These are phyloP conservation scores for Neuroscelio doddi DNA, from an alignment of 2,888 invertebrate species.

Conservation along the genomic window DNA sequence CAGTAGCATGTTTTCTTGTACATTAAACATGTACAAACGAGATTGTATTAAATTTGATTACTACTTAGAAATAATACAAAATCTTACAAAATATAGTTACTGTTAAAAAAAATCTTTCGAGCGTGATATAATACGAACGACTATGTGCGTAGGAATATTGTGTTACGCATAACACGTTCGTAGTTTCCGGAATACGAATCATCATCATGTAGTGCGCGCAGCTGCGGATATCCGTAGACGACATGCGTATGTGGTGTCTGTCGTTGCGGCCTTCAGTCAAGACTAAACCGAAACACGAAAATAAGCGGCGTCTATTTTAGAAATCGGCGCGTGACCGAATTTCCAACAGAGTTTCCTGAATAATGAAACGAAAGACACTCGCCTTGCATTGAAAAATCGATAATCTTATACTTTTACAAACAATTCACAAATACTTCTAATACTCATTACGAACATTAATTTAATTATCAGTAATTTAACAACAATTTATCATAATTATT, in stretches of 20 bases:
- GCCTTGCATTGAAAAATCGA: neutral
- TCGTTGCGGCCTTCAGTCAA: neutral
- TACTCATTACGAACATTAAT: no score
- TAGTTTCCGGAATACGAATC: conserved; percentile 42
- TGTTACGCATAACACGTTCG: conserved; percentile 40
- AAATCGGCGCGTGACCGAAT: neutral
- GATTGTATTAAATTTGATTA: no score
- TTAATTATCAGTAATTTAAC: no score
- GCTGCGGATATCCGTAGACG: conserved; percentile 41
- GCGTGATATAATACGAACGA: conserved; percentile 5
- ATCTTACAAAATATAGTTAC: no score
- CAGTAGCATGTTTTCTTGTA: no score
- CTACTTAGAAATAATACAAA: no score
- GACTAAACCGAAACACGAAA: conserved; percentile 17
- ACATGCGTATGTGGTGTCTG: neutral
- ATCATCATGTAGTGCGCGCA: conserved; percentile 24
- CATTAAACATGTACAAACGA: no score
- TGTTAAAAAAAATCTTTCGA: no score
- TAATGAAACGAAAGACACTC: neutral
- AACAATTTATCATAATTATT: no score
- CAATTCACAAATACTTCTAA: no score
- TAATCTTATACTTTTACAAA: neutral
- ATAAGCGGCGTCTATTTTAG: conserved; percentile 35
- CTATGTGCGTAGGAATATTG: no score
- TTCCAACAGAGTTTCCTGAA: neutral